phyloP scores from a whole-genome alignment of 2,797 vertebrate genomes.

The Melanogrammus aeglefinus region DNA sequence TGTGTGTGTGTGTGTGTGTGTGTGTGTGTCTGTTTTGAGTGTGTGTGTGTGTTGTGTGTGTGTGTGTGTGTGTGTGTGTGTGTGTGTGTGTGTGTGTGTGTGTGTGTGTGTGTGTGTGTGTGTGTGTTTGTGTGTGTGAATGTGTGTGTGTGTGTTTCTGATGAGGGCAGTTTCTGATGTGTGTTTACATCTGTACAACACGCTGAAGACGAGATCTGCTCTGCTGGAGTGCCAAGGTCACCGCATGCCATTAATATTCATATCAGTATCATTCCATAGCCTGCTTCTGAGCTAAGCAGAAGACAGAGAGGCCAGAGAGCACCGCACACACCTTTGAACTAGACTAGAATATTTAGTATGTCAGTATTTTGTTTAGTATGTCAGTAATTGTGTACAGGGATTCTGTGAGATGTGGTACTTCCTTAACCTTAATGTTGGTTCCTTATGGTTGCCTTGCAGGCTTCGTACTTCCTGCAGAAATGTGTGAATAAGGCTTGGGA shows the following conservation, averaged over 20 bases:
- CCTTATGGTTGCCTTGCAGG: neutral
- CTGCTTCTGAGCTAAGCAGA: neutral
- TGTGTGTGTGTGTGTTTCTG: too few relatives aligned
- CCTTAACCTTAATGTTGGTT: neutral
- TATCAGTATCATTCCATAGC: neutral
- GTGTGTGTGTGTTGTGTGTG: constrained; percentile 13
- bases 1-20: constrained; percentile 13
- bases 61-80: constrained; percentile 11
- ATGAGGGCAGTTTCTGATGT: neutral
- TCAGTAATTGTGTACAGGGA: too few relatives aligned
- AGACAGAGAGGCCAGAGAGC: neutral
- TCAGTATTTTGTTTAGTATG: neutral
- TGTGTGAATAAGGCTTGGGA: neutral
- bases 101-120: too few relatives aligned
- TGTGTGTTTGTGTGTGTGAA: too few relatives aligned
- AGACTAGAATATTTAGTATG: neutral
- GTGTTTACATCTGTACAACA: neutral
- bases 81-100: constrained; percentile 11
- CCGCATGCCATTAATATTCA: neutral
- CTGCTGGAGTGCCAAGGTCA: too few relatives aligned
- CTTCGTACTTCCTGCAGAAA: neutral
- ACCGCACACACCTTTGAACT: neutral
- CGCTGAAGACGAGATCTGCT: neutral
- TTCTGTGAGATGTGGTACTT: neutral
- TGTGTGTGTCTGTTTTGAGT: constrained; percentile 14